Base-by-base conservation (phyloP, 2,797 vertebrate species). In the Pangasius krempfi region DNA sequence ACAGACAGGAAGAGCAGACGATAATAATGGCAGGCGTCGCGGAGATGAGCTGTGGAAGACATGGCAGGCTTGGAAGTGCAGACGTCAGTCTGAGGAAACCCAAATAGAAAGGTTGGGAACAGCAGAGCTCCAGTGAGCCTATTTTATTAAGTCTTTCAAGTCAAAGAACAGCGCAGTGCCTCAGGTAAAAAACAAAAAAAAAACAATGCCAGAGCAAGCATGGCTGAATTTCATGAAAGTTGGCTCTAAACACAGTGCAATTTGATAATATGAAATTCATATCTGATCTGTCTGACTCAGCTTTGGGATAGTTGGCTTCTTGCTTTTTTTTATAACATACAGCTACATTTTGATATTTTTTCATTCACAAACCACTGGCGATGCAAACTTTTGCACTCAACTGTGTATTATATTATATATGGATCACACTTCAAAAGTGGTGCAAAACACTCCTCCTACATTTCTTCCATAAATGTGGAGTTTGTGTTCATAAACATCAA, bases 21-120 rank as follows among this genome's bases (percentile, higher is more conserved):
- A 73, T 90, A 89, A 92, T 91, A 84, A 92, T 78, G 88, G 84
- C 88, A 89, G 89, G 89, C 84, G 81, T 89, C 89, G 84, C 68
- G 83, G 78, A 90, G 88, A 92, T 92, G 91, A 93, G 93, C 92
- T 93, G 93, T 93, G 79, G 89, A 94, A 93, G 93, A 60, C 88
- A 92, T 92, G 90, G 86, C 66, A 88, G 88, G 88, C 86, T 92
- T 89, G 79, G 84, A 87, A 84, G 64, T 72, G 90, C 88, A 91
- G 89, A 89, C 88, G 30, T 60, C 76, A 86, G 86, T 90, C 87
- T 92, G 88, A 90, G 75, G 66, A 78, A 73, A 82, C 75, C 62
- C 87, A 89, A 81, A 85, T 86, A 90, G 80, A 86, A 79, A 86
- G 81, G 52, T 50, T 58, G 82, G 58, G 82, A 90, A 87, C 50